Evolutionary conservation across 2,113 vertebrate species (phyloP).

Genomic region (Leuciscus idus): DNA sequence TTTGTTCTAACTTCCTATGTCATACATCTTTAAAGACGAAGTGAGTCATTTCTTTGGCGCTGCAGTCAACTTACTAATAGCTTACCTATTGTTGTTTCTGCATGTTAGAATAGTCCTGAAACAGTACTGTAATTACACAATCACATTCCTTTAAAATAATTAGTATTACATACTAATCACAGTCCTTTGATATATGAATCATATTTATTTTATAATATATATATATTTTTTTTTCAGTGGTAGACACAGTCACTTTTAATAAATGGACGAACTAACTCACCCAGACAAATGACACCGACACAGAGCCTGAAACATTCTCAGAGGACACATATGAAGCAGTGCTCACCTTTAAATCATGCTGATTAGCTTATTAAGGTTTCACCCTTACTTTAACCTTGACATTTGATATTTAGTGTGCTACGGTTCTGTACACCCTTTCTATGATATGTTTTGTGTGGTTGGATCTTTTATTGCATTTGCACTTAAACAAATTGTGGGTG

Average conservation of each 20-base stretch:
- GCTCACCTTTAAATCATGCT: neutral
- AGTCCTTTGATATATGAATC: no score
- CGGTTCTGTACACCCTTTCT: neutral
- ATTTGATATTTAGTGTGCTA: neutral
- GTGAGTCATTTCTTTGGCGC: neutral
- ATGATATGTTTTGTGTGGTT: neutral
- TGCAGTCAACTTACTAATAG: neutral
- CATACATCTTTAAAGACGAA: neutral
- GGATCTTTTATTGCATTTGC: neutral
- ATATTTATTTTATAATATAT: no score
- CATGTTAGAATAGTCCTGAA: neutral
- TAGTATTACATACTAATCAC: no score
- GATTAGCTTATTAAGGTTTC: neutral
- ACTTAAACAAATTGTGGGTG: neutral
- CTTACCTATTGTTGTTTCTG: neutral
- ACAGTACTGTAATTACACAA: no score
- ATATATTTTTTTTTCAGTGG: neutral
- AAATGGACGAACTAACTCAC: neutral
- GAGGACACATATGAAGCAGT: neutral
- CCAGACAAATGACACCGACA: neutral
- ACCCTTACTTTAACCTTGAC: neutral
- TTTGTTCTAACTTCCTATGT: neutral
- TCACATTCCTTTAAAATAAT: no score
- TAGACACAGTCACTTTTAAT: neutral
- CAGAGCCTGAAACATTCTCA: neutral